Conservation (phyloP, 1,140 invertebrate genomes). For the Chionoecetes opilio region DNA sequence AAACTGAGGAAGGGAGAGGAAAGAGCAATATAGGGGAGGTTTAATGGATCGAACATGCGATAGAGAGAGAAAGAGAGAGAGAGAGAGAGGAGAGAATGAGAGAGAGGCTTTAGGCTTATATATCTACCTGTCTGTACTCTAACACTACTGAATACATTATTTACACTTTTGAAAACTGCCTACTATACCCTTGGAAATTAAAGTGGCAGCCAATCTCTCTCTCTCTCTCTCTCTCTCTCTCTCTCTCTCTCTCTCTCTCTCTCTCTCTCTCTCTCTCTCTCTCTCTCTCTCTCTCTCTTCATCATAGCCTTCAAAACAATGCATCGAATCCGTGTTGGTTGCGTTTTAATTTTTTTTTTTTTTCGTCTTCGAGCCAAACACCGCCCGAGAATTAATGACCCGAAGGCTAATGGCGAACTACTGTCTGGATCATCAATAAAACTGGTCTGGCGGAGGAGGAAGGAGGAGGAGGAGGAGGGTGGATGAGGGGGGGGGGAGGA, state of each 20-base stretch:
- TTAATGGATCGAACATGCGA: background rate
- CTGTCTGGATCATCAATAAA: slow-evolving; percentile 2
- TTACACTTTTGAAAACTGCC: background rate
- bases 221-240: background rate
- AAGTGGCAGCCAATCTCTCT: background rate
- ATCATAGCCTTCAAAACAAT: slow-evolving; percentile 3
- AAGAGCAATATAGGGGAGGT: background rate
- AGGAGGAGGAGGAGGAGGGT: background rate
- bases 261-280: too few species aligned
- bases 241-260: slow-evolving; percentile 11
- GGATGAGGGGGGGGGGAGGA: too few species aligned
- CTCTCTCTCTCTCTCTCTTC: background rate
- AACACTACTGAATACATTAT: background rate
- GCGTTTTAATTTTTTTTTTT: too few species aligned
- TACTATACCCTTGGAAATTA: too few species aligned
- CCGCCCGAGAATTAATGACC: background rate
- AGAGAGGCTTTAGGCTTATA: background rate
- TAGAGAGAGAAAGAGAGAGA: background rate
- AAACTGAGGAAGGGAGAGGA: background rate
- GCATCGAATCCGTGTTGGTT: background rate
- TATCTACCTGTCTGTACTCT: background rate
- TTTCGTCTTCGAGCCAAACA: background rate
- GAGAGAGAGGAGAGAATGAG: background rate
- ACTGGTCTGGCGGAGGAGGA: background rate
- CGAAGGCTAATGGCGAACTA: background rate